Percentiles rank a stretch among this genome's conserved stretches.
phyloP scores from a whole-genome alignment of 1,140 invertebrate genomes.

The Leguminivora glycinivorella region DNA sequence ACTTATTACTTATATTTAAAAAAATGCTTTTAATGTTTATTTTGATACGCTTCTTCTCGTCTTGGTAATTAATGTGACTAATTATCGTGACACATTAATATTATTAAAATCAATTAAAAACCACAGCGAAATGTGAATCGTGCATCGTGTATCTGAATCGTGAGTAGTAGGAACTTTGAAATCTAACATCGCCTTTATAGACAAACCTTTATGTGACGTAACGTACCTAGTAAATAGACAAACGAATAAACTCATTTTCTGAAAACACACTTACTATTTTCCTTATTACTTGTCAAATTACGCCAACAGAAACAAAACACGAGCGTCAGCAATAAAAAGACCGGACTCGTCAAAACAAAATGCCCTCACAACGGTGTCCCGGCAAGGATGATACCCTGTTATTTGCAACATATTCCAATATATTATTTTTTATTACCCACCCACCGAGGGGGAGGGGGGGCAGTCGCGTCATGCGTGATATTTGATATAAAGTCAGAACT shows the following conservation, averaged over 20 bases:
- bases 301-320: conserved; percentile 8
- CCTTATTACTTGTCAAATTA: conserved; percentile 19
- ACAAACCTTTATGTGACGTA: not conserved
- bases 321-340: conserved; percentile 42
- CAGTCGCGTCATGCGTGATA: conserved; percentile 75
- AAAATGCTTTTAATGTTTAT: too few relatives aligned
- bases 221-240: not conserved
- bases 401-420: conserved; percentile 81
- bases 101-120: too few relatives aligned
- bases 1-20: too few relatives aligned
- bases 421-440: conserved; percentile 80
- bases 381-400: conserved; percentile 77
- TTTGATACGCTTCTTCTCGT: too few relatives aligned
- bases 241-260: not conserved
- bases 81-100: too few relatives aligned
- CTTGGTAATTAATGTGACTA: too few relatives aligned
- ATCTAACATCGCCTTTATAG: too few relatives aligned
- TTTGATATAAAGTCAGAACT: conserved; percentile 79
- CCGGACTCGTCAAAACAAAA: conserved; percentile 68
- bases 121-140: too few relatives aligned
- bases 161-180: too few relatives aligned
- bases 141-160: too few relatives aligned
- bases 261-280: not conserved
- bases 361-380: conserved; percentile 61
- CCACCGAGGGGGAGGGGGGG: conserved; percentile 47